These are phyloP conservation scores for Bothrops jararaca DNA, from an alignment of 2,113 vertebrate genomes.

Conservation along the genomic window DNA sequence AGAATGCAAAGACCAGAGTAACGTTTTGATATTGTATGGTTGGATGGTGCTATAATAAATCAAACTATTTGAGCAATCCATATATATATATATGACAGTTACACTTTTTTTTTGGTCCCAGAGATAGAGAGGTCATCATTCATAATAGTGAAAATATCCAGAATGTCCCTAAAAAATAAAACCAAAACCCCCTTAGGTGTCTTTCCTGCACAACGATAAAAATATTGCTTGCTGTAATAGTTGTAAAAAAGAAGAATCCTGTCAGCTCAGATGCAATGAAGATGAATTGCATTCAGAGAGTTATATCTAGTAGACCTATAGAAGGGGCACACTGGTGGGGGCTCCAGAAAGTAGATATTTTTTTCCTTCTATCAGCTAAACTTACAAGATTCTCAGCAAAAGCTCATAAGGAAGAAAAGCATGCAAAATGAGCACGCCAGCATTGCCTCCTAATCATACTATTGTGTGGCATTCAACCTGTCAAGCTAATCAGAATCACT, in stretches of 20 bases:
- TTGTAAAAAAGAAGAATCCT: conserved; percentile 60
- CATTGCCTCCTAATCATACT: neutral
- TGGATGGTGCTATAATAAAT: conserved; percentile 49
- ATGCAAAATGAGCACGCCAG: neutral
- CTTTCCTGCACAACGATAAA: conserved; percentile 66
- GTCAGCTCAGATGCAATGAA: conserved; percentile 61
- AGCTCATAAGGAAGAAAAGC: conserved; percentile 31
- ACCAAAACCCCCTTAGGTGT: conserved; percentile 52
- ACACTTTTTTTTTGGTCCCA: conserved; percentile 33
- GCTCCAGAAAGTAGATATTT: conserved; percentile 16
- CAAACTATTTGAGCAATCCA: conserved; percentile 49
- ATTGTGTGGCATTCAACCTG: neutral
- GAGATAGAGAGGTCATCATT: conserved; percentile 56
- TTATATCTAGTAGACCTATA: conserved; percentile 43
- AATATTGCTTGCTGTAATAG: conserved; percentile 66
- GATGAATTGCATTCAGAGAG: conserved; percentile 57
- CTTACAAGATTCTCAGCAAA: conserved; percentile 34
- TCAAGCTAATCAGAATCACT: neutral
- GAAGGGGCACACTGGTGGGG: conserved; percentile 31
- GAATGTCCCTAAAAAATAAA: conserved; percentile 64
- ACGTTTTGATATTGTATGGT: conserved; percentile 43
- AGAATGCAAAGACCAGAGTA: neutral
- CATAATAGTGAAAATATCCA: conserved; percentile 61
- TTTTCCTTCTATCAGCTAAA: conserved; percentile 22
- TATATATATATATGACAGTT: conserved; percentile 52